Evolutionary conservation across 1,140 invertebrate species (phyloP), one percentile per base, ranked within the genome.

Genomic region (Drosophila micromelanica): DNA sequence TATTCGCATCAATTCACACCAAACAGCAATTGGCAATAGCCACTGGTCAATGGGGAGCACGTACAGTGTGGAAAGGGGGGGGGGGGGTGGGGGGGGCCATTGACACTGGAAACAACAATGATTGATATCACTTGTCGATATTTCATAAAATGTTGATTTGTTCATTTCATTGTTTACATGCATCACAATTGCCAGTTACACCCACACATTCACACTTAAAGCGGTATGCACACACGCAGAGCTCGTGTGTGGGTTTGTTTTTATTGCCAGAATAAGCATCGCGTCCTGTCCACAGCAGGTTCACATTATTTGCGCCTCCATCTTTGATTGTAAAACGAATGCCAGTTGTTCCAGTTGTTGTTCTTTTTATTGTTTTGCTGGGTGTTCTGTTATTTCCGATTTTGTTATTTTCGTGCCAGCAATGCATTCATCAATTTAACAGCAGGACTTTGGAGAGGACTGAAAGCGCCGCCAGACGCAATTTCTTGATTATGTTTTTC

Each of bases 81-180:
- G 8, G 17, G 9, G 12, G 27, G 35, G n/a, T 1, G 20, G 7
- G 20, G 17, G 5, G 4, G 23, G 4, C 4, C 35, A 38, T 23
- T 12, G 59, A 17, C 40, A 48, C 4, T 37, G 40, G 62, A 30
- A 56, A 49, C 27, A 63, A 65, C 65, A 51, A 71, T 89, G 84
- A 89, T 89, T 89, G 79, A 89, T 89, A 82, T 73, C 76, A 72
- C 80, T 84, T 89, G 84, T 89, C 84, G 82, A 89, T 89, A 89
- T 82, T 84, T 81, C 79, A 87, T 87, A 89, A 84, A 89, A 87
- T 79, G 73, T 89, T 84, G 76, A 89, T 89, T 89, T 89, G 79
- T 89, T 80, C 63, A 82, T 77, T 89, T 87, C 82, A 89, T 89
- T 87, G 84, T 80, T 87, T 80, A 82, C 76, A 89, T 89, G 67